Base-by-base conservation (phyloP, 2,113 vertebrate species). In the Callopanchax toddi region DNA sequence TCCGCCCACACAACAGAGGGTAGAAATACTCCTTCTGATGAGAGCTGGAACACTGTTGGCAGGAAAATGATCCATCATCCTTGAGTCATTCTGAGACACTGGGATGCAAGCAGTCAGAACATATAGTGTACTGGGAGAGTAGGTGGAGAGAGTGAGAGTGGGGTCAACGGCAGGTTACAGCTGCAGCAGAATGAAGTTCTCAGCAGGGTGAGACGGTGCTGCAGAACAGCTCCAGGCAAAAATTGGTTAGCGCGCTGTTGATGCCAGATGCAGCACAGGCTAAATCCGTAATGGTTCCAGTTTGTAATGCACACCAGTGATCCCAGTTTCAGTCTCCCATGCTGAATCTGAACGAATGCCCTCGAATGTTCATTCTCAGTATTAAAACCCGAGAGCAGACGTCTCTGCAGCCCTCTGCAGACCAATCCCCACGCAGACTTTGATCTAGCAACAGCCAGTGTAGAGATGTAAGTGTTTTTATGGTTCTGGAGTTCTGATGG, bases 101-200 rank as follows among this genome's bases (percentile, higher is more conserved):
- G 39, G 36, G 60, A 69, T 66, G 49, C 45, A 52, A 61, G 62
- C 60, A 59, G 63, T 54, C 45, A 46, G 48, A 64, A 63, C 32
- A 64, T 71, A 32, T 11, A 60, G 65, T 29, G 58, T 21, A 21
- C 2, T 37, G 37, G 51, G 25, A 64, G 64, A 78, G 64, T 39
- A 16, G 62, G 54, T 26, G 62, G 58, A 56, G 64, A 55, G 57
- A 52, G 43, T 39, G 48, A 49, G 59, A 60, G 67, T 2, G 5
- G 43, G 79, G 76, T 82, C 62, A n/a, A 45, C 50, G 20, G 65
- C 56, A 79, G 79, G 79, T 80, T 54, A 66, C 45, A 26, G 63
- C 60, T 63, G 60, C 67, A 45, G 52, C 60, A 40, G 60, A 74
- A 79, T 74, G 51, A 56, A 54, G 70, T 44, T 6, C 51, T 6